Evolutionary conservation across 1,140 invertebrate species (phyloP).

Genomic region (Tenebrio molitor): DNA sequence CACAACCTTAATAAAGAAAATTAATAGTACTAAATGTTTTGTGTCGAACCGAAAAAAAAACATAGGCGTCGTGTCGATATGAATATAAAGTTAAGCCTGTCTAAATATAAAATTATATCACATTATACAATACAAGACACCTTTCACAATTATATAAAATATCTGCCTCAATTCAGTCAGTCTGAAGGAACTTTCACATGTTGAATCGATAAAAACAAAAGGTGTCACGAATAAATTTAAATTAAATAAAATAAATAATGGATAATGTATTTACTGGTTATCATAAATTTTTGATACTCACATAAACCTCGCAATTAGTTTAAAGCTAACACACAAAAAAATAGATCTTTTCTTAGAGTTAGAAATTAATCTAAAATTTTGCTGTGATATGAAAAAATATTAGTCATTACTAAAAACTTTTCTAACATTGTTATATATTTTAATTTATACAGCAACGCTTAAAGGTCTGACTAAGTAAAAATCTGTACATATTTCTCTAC

Average conservation of each 20-base stretch:
- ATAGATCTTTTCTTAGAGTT: conserved; percentile 44
- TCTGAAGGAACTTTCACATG: conserved; percentile 23
- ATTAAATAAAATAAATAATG: conserved; percentile 14
- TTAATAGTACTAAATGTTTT: conserved; percentile 12
- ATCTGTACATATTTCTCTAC: conserved; percentile 54
- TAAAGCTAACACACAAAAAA: conserved; percentile 48
- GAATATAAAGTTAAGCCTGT: conserved; percentile 41
- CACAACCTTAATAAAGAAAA: conserved; percentile 43
- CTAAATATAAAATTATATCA: conserved; percentile 46
- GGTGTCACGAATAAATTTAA: conserved; percentile 21
- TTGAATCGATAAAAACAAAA: conserved; percentile 1
- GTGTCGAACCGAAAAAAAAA: conserved; percentile 8
- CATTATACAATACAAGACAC: conserved; percentile 51
- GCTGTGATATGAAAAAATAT: conserved; percentile 56
- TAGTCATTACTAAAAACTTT: conserved; percentile 49
- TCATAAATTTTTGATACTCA: conserved; percentile 21
- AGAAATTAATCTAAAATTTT: conserved; percentile 45
- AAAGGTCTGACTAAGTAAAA: conserved; percentile 55
- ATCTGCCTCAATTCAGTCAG: conserved; percentile 25
- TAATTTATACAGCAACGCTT: conserved; percentile 52
- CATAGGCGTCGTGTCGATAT: conserved; percentile 31
- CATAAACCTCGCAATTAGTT: conserved; percentile 25
- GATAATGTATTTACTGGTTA: conserved; percentile 8
- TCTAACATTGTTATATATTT: conserved; percentile 57
- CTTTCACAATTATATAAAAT: conserved; percentile 41